A percentile compares a stretch with the other conserved stretches of the same genome.
These are phyloP conservation scores for Riptortus pedestris DNA, from an alignment of 1,140 invertebrate species.

Conservation along the genomic window DNA sequence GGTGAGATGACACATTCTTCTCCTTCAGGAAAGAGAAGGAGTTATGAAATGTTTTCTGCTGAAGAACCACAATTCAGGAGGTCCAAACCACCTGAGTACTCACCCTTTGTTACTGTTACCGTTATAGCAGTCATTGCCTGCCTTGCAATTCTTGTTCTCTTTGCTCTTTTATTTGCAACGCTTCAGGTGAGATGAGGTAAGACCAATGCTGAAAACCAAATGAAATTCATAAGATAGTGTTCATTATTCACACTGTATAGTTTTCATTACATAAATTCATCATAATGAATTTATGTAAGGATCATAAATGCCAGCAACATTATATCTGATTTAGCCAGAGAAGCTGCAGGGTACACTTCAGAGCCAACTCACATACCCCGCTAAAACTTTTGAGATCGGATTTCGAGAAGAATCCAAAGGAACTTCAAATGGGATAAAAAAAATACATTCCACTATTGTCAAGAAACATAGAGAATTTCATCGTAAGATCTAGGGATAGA, in stretches of 20 bases:
- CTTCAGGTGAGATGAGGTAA: slow-evolving; percentile 47
- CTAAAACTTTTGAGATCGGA: no score
- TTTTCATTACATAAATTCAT: not conserved
- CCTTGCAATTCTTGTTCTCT: slow-evolving; percentile 51
- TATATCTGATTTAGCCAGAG: not conserved
- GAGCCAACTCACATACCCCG: not conserved
- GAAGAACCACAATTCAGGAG: slow-evolving; percentile 25
- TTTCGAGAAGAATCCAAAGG: no score
- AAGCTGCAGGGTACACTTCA: not conserved
- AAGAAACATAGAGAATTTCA: no score
- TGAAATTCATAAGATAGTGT: not conserved
- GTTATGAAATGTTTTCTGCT: not conserved
- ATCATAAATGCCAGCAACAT: not conserved
- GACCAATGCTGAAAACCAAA: no score
- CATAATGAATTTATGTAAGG: not conserved
- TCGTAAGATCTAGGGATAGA: no score
- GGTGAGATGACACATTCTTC: not conserved
- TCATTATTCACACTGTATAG: no score
- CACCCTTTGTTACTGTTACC: slow-evolving; percentile 48
- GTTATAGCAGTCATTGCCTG: slow-evolving; percentile 54
- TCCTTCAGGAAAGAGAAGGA: not conserved
- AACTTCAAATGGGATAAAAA: no score
- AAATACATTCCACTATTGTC: no score
- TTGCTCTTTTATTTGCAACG: slow-evolving; percentile 53
- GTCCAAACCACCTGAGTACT: slow-evolving; percentile 33